Base-by-base conservation (phyloP, 2,888 invertebrate species). In the Sarcophaga caerulescens region DNA sequence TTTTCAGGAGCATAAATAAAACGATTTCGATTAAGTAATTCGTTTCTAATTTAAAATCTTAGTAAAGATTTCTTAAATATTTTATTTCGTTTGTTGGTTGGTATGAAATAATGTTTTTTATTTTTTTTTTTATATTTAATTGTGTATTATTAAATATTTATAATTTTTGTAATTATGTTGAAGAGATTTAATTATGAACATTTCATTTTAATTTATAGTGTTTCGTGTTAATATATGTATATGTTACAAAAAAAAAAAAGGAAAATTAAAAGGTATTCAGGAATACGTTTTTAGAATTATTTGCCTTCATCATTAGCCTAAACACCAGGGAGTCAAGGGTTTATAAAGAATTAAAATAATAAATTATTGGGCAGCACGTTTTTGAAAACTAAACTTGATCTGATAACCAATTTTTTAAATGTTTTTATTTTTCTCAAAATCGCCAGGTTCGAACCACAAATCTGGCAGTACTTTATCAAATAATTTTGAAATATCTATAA, bases 141-240 rank as follows among this genome's bases (percentile, higher is more conserved):
- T 52, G 4, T 14, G 14, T 44, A n/a, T 76, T 63, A 52, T 52
- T 70, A 81, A 81, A 81, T 69, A 81, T 75, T 81, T 76, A 52
- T 52, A 52, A 52, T 52, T 17, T 52, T 52, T 52, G 10, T 35
- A 52, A 52, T 17, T 52, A 52, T 17, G 2, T 52, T 12, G 2
- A 63, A 84, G 79, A 70, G 14, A 79, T 75, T 65, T 73, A 63
- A 44, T 25, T 75, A 70, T 79, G 44, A 77, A 77, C 66, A 77
- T 69, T 70, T 52, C 44, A 47, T 69, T 69, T 47, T 69, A 69
- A 47, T 47, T 52, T 47, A 47, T 47, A 47, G 35, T 47, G 14
- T 52, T 52, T 52, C 17, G 17, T 52, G 17, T 52, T 14, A 14
- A 52, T 2, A 17, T 52, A 52, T n/a, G n/a, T n/a, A 12, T 52